Evolutionary conservation across 2,797 vertebrate genomes (phyloP), one percentile per base, ranked within the genome.

Genomic region (Pipistrellus nathusii): DNA sequence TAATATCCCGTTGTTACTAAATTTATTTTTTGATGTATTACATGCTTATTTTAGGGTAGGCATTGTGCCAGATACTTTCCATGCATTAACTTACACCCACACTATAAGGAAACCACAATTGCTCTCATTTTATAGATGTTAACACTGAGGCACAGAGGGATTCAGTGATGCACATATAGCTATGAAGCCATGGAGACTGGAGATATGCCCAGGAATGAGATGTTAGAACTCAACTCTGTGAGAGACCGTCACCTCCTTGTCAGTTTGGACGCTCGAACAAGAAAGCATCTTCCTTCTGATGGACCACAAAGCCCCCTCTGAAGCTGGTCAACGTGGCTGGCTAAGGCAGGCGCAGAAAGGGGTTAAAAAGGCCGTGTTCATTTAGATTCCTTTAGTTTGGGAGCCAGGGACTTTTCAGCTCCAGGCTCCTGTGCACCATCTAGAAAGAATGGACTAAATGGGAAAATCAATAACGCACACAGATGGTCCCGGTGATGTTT

Each of bases 381-480:
- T 81, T 82, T 30, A 46, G 90, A 27, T 41, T 82, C 85, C 53
- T 85, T 81, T 78, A 48, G 73, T 94, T 77, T 5, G 55, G 51
- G 84, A 66, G n/a, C 7, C 51, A 46, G 73, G 68, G 18, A 84
- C 30, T 66, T 91, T 93, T 91, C 41, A 76, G 78, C 91, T 71
- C 57, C 2, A 53, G 46, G 68, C 44, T 75, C 73, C 48, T 93
- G 76, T 83, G 77, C 59, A 78, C 15, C 1, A 0, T 87, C 76
- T 69, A 68, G 85, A 92, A 96, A 85, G 91, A 94, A 91, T 90
- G 64, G 81, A 41, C 86, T 94, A 93, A 96, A 96, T 95, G 87
- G 75, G 84, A 92, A 97, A 96, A 97, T 96, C 96, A 94, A 96
- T 96, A 97, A 93, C 30, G 81, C 85, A 87, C 93, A 85, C 95